Evolutionary conservation across 2,113 vertebrate species (phyloP).

Genomic region (Xenopus borealis): DNA sequence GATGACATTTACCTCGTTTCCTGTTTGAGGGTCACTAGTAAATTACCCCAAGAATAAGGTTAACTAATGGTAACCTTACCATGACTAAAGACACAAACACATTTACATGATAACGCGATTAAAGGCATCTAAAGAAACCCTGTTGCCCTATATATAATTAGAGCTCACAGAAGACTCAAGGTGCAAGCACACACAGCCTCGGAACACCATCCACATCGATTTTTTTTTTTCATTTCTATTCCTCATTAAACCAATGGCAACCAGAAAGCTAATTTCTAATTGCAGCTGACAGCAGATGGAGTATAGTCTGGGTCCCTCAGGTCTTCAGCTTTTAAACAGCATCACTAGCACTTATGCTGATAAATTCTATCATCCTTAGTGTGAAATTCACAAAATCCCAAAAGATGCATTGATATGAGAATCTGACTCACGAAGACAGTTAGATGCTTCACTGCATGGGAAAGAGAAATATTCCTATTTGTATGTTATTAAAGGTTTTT

Average conservation of each 20-base stretch:
- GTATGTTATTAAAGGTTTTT: no score
- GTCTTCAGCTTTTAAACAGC: background rate
- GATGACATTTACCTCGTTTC: conserved; percentile 1
- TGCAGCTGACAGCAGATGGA: background rate
- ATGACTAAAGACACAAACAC: background rate
- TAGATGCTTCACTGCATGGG: no score
- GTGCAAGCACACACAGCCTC: background rate
- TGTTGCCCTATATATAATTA: conserved; percentile 8
- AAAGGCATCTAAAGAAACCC: background rate
- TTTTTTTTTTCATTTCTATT: background rate
- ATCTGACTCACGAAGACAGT: no score
- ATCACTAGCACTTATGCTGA: background rate
- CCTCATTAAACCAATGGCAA: conserved; percentile 28
- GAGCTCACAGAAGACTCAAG: background rate
- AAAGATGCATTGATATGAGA: no score
- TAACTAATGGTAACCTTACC: background rate
- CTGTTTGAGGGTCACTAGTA: background rate
- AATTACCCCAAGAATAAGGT: background rate
- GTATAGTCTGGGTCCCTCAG: background rate
- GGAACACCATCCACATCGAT: background rate
- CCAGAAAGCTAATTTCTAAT: background rate
- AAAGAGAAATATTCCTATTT: no score
- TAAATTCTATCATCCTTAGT: background rate
- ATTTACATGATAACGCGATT: background rate
- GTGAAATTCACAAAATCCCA: background rate